phyloP scores from a whole-genome alignment of 2,888 invertebrate species.

The Drosophila anomelani region DNA sequence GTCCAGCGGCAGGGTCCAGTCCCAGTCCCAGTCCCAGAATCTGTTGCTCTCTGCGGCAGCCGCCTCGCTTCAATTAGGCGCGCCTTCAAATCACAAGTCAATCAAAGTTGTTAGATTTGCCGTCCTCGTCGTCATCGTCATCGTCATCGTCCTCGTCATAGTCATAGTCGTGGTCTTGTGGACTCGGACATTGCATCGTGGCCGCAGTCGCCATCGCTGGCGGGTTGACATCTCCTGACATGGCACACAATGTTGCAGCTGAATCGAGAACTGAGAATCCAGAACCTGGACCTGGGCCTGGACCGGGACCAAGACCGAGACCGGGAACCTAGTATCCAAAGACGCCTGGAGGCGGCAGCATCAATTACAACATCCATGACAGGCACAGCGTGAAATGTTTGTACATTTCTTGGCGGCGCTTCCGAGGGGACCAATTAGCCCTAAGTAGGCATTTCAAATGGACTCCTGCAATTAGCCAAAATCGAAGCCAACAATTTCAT shows the following conservation, averaged over 20 bases:
- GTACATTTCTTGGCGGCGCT: conserved; percentile 76
- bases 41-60: conserved; percentile 45
- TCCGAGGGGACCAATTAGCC: conserved; percentile 81
- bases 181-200: conserved; percentile 28
- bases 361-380: conserved; percentile 83
- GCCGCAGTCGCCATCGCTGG: conserved; percentile 43
- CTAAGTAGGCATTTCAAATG: conserved; percentile 79
- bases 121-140: conserved; percentile 57
- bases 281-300: background rate
- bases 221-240: conserved; percentile 76
- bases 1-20: conserved; percentile 29
- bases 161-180: conserved; percentile 28
- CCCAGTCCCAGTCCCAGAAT: conserved; percentile 37
- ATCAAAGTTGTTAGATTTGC: conserved; percentile 83
- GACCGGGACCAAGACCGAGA: background rate
- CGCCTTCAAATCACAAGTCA: conserved; percentile 83
- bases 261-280: conserved; percentile 6
- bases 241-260: conserved; percentile 61
- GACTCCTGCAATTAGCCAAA: conserved; percentile 78
- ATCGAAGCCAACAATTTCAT: conserved; percentile 79
- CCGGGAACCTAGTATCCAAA: conserved; percentile 6
- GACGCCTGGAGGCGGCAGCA: conserved; percentile 72
- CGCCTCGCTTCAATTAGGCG: conserved; percentile 81
- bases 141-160: conserved; percentile 34
- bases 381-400: conserved; percentile 84